Base-by-base conservation (phyloP, 2,888 invertebrate genomes). In the Thecophora atra region DNA sequence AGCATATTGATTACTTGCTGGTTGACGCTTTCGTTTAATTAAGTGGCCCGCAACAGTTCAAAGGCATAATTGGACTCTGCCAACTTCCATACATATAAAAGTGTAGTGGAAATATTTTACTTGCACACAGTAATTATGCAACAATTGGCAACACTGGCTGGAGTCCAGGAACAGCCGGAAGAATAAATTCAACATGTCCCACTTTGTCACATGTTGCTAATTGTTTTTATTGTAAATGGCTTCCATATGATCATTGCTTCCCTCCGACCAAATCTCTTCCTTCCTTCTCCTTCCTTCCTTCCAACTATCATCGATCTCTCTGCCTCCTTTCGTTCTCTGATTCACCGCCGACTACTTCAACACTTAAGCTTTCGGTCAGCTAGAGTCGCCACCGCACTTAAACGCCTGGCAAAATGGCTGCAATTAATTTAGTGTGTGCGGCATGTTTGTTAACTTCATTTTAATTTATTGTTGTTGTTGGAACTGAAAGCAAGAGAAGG, bases 131-230 rank as follows among this genome's bases (percentile, higher is more conserved):
- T 51, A 51, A 51, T 51, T 15, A n/a, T 51, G 51, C n/a, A 51
- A n/a, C 51, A 51, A n/a, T 51, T 51, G 51, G 51, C 51, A 51
- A 51, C 51, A 13, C 51, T 51, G 15, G n/a, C 4, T n/a, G 37
- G 37, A 6, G 37, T 11, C 37, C 37, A 6, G 37, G 11, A 13
- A n/a, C 15, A 65, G 51, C 24, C 26, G 64, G 44, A n/a, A 17
- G 44, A 65, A 65, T 47, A 65, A 65, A 65, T 65, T 65, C 26
- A 19, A 28, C 15, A 15, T 65, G 51, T 51, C 44, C 37, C 66
- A 66, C 47, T 66, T 66, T 66, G 52, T 30, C 30, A 52, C 28
- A 66, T 66, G 26, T 28, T 66, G 17, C 30, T 47, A 52, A 66
- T 52, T 66, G 66, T 52, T 28, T 66, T 52, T 52, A 28, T 63